phyloP scores from a whole-genome alignment of 2,113 vertebrate genomes.

The Hirundichthys speculiger region DNA sequence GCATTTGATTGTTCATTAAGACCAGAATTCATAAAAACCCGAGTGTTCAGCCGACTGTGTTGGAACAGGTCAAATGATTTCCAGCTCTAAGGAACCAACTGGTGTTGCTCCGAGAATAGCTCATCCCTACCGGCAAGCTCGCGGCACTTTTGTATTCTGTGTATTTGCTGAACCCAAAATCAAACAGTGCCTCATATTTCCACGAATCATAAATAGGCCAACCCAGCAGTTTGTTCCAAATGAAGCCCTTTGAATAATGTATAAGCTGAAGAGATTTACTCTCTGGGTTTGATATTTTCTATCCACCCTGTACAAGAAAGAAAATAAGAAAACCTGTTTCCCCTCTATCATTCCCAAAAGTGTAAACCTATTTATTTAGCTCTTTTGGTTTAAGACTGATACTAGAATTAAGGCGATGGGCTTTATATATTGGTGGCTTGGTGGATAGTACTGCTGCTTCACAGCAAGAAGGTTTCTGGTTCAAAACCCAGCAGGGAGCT shows the following conservation, averaged over 20 bases:
- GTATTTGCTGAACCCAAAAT: conserved; percentile 30
- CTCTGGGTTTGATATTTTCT: conserved; percentile 3
- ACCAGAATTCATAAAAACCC: not conserved
- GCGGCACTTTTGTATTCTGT: conserved; percentile 7
- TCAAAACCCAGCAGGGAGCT: too few relatives aligned
- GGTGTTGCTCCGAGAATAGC: conserved; percentile 22
- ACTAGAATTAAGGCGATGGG: too few relatives aligned
- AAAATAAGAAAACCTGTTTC: not conserved
- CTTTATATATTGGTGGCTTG: too few relatives aligned
- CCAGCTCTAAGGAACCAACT: conserved; percentile 11
- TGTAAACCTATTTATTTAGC: not conserved
- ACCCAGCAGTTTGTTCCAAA: conserved; percentile 49
- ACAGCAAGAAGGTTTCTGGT: too few relatives aligned
- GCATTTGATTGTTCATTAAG: too few relatives aligned
- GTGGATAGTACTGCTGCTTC: too few relatives aligned
- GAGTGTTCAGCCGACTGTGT: conserved; percentile 14
- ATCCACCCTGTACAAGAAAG: not conserved
- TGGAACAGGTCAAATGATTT: conserved; percentile 4
- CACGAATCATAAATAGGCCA: conserved; percentile 55
- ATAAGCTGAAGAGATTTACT: conserved; percentile 43
- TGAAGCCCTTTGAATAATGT: conserved; percentile 51
- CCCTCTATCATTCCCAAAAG: not conserved
- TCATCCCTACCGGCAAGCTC: not conserved
- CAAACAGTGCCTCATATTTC: conserved; percentile 31
- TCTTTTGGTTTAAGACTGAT: not conserved